Conservation (phyloP, 2,113 vertebrate genomes). For the Podilymbus podiceps region DNA sequence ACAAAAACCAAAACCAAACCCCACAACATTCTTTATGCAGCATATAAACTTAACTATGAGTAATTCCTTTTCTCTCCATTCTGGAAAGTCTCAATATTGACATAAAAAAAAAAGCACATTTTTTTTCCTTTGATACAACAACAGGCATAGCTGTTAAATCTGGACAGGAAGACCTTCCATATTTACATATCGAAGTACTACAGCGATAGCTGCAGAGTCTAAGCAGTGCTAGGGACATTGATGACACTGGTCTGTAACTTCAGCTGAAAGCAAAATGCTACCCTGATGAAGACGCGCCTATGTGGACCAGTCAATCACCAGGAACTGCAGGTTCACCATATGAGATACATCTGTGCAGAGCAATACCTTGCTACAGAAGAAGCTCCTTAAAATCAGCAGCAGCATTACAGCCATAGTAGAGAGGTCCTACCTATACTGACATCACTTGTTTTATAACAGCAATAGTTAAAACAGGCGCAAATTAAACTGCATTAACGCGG, state of each 20-base stretch:
- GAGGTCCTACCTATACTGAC: not conserved
- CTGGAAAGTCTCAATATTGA: not conserved
- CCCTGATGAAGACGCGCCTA: not conserved
- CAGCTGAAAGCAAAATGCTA: not conserved
- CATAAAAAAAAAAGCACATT: not conserved
- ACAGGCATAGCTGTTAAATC: not conserved
- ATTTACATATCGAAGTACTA: not conserved
- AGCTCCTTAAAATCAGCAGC: not conserved
- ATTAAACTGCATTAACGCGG: not conserved
- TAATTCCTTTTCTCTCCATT: constrained; percentile 9
- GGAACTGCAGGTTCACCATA: not conserved
- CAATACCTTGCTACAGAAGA: not conserved
- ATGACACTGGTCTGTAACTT: not conserved
- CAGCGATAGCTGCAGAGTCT: not conserved
- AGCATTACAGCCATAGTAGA: not conserved
- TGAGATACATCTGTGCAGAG: not conserved
- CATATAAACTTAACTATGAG: not conserved
- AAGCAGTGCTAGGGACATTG: not conserved
- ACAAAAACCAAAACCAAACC: no score
- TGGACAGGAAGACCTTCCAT: not conserved
- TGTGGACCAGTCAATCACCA: not conserved
- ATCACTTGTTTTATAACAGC: not conserved
- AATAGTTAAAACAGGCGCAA: not conserved
- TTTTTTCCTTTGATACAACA: not conserved
- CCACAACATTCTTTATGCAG: not conserved